phyloP scores from a whole-genome alignment of 2,113 vertebrate species.

The Motacilla tschutschensis region DNA sequence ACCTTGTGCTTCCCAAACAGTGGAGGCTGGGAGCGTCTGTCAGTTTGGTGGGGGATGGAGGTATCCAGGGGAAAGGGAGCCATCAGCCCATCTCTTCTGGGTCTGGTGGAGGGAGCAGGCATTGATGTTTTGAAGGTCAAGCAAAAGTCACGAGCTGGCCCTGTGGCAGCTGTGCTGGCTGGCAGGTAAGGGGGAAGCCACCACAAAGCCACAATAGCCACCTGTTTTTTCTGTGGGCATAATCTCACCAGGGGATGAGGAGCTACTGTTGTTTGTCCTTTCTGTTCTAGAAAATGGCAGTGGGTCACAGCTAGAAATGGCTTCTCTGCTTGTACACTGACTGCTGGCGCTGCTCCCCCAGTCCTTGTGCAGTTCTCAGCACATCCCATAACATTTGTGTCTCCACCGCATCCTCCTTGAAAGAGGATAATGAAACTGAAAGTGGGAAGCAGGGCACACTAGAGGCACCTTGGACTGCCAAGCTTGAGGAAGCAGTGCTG shows the following conservation, averaged over 20 bases:
- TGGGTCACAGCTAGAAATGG: neutral
- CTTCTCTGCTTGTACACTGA: neutral
- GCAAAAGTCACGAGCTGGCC: neutral
- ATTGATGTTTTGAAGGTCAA: neutral
- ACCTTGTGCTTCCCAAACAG: neutral
- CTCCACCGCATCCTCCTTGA: neutral
- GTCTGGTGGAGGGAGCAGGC: neutral
- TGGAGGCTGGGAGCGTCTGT: neutral
- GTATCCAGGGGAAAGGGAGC: neutral
- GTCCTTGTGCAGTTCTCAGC: neutral
- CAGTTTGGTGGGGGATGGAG: neutral
- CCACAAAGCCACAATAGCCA: rapidly evolving
- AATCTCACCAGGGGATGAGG: neutral
- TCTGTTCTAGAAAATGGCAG: constrained; percentile 12
- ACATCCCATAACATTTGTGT: neutral
- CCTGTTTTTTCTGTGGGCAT: neutral
- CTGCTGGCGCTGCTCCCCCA: rapidly evolving
- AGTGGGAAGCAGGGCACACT: neutral
- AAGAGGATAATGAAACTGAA: constrained; percentile 39
- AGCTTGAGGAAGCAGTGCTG: neutral
- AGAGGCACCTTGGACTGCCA: neutral
- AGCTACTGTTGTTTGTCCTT: neutral
- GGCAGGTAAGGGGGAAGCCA: neutral
- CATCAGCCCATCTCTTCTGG: neutral
- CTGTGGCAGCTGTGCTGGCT: rapidly evolving